These are phyloP conservation scores for Equus przewalskii DNA, from an alignment of 2,113 vertebrate species.

Conservation along the genomic window DNA sequence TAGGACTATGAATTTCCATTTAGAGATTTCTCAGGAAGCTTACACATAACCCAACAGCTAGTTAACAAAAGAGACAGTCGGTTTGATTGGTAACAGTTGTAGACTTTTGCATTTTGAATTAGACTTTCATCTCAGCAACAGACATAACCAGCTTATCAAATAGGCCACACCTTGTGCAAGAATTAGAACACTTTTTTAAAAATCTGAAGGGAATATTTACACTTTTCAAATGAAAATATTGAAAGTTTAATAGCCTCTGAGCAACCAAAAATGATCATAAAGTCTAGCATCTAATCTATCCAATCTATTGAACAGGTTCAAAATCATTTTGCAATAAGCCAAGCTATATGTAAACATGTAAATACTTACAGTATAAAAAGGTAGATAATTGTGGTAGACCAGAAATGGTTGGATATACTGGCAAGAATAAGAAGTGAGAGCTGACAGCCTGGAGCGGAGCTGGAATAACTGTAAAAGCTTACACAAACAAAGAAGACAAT, in stretches of 20 bases:
- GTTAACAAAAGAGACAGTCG: background rate
- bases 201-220: background rate
- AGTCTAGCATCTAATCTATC: background rate
- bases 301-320: background rate
- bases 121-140: conserved; percentile 3
- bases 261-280: background rate
- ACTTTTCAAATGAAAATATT: conserved; percentile 28
- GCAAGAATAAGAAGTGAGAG: background rate
- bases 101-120: background rate
- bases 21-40: conserved; percentile 20
- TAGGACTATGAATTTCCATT: background rate
- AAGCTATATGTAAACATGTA: background rate
- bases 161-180: background rate
- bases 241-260: background rate
- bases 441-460: background rate
- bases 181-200: background rate
- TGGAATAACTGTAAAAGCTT: background rate
- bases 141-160: background rate
- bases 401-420: background rate
- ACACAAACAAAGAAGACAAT: background rate
- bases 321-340: conserved; percentile 37
- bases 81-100: background rate
- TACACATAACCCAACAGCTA: background rate
- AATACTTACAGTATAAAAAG: background rate
- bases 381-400: background rate